phyloP scores from a whole-genome alignment of 2,888 invertebrate species.

The Drosophila conformis region DNA sequence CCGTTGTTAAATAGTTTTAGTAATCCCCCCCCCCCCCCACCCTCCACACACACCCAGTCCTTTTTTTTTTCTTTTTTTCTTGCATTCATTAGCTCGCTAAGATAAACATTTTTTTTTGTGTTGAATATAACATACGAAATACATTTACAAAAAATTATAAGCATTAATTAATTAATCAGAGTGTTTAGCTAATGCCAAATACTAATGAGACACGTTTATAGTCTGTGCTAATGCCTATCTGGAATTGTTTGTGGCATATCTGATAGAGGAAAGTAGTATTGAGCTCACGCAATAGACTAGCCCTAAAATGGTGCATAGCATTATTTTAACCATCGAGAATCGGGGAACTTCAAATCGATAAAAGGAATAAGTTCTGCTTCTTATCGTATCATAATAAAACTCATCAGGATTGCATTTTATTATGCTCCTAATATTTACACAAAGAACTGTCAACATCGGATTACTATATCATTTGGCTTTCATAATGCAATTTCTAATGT shows the following conservation, averaged over 20 bases:
- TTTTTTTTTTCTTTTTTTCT: constrained; percentile 36
- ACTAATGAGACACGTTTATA: background rate
- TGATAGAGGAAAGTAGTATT: background rate
- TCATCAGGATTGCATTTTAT: background rate
- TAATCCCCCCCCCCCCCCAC: background rate
- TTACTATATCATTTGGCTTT: background rate
- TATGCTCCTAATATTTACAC: background rate
- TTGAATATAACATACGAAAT: constrained; percentile 37
- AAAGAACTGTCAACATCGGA: background rate
- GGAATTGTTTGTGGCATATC: background rate
- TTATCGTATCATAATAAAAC: background rate
- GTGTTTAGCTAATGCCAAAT: background rate
- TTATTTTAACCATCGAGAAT: background rate
- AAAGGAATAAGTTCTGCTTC: background rate
- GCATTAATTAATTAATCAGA: background rate
- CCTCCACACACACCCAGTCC: background rate
- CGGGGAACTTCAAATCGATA: background rate
- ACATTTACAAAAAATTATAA: constrained; percentile 13
- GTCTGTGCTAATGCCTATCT: background rate
- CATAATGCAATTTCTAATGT: background rate
- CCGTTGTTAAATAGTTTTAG: constrained; percentile 74
- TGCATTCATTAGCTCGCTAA: constrained; percentile 32
- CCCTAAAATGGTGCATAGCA: background rate
- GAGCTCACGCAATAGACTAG: background rate
- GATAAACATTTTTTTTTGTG: constrained; percentile 46